A percentile compares a stretch with the other conserved stretches of the same genome.
Conservation (phyloP, 2,113 vertebrate genomes). For the Pteropus alecto region DNA sequence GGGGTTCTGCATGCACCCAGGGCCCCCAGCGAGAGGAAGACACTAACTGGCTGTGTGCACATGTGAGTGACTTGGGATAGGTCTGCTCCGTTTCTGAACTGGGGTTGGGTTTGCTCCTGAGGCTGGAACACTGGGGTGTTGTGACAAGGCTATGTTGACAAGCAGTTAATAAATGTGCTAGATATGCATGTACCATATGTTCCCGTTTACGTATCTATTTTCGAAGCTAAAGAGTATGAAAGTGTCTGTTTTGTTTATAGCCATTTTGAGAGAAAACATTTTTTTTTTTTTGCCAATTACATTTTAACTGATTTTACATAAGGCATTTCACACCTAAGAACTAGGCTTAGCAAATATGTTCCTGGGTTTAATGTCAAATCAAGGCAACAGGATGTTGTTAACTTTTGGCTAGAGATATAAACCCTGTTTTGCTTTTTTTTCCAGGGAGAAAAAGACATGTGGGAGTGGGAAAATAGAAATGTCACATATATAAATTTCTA, state of each 20-base stretch:
- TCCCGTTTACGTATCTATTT: background rate
- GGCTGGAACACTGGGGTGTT: background rate
- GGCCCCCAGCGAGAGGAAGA: background rate
- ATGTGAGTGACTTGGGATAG: background rate
- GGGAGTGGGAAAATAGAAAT: background rate
- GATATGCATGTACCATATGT: too few relatives aligned
- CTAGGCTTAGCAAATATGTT: background rate
- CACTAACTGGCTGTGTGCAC: background rate
- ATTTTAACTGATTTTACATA: background rate
- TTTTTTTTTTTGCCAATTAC: background rate
- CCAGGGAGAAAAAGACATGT: background rate
- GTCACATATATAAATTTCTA: background rate
- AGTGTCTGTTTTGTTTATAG: background rate
- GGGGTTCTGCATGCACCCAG: background rate
- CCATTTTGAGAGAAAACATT: background rate
- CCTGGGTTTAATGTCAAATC: background rate
- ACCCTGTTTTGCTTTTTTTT: background rate
- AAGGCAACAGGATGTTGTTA: background rate
- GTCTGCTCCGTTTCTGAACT: background rate
- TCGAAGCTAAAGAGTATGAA: background rate
- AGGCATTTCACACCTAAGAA: background rate
- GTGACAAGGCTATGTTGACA: background rate
- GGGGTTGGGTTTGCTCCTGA: background rate
- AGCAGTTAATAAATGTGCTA: background rate
- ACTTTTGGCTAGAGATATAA: constrained; percentile 1